phyloP scores from a whole-genome alignment of 2,888 invertebrate species.

The Napeogenes sylphis region DNA sequence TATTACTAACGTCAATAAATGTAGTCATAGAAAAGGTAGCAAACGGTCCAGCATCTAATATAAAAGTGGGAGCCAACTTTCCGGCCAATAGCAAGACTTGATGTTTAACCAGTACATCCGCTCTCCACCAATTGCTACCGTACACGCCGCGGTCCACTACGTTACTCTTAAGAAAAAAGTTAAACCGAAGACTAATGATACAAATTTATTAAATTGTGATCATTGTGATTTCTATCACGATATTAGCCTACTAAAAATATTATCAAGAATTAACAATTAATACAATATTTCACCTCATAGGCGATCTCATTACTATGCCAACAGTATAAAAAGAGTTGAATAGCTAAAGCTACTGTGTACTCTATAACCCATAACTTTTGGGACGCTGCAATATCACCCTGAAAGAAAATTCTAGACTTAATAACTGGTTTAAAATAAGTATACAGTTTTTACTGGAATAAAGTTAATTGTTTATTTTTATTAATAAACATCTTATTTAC shows the following conservation, averaged over 20 bases:
- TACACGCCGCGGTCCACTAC: constrained; percentile 45
- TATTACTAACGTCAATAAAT: constrained; percentile 50
- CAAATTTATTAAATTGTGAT: too few species aligned
- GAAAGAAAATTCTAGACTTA: constrained; percentile 22
- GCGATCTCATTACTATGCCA: constrained; percentile 60
- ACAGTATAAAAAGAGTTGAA: constrained; percentile 57
- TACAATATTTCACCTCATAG: constrained; percentile 38
- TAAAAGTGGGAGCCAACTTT: constrained; percentile 41
- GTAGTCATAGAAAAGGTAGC: constrained; percentile 50
- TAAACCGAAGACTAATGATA: neutral
- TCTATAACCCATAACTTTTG: constrained; percentile 54
- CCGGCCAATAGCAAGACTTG: constrained; percentile 47
- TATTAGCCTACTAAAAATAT: too few species aligned
- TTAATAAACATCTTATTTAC: constrained; percentile 22
- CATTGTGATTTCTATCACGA: too few species aligned
- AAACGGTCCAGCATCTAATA: constrained; percentile 53
- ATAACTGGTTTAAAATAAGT: neutral
- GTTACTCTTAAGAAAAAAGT: constrained; percentile 37
- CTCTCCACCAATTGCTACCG: constrained; percentile 55
- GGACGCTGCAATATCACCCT: constrained; percentile 44
- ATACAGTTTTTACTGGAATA: too few species aligned
- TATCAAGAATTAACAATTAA: too few species aligned
- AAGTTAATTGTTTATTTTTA: too few species aligned
- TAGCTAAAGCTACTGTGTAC: constrained; percentile 45
- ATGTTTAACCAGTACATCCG: constrained; percentile 38